phyloP scores from a whole-genome alignment of 1,140 invertebrate species.

The Sycophila sp. region DNA sequence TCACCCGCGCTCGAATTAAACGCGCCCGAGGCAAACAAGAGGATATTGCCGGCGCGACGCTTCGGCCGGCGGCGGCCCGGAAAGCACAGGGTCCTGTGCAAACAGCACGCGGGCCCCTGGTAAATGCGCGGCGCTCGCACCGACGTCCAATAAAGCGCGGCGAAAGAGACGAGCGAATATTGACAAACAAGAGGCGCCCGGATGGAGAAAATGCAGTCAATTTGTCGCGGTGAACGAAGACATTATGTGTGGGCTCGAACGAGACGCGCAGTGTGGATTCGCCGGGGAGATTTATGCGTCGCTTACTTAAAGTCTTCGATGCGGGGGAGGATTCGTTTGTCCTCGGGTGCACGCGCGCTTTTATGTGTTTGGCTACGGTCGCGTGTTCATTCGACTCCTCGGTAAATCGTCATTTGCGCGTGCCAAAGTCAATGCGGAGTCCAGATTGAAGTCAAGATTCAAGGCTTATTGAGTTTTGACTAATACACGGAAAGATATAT shows the following conservation, averaged over 20 bases:
- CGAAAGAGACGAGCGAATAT: background rate
- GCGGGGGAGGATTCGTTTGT: background rate
- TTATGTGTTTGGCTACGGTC: too few species aligned
- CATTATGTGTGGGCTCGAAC: conserved; percentile 38
- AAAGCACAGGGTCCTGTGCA: conserved; percentile 53
- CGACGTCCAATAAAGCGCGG: conserved; percentile 1
- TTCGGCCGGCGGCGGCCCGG: conserved; percentile 43
- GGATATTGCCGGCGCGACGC: conserved; percentile 58
- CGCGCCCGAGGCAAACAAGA: conserved; percentile 50
- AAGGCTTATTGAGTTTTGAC: too few species aligned
- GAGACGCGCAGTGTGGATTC: conserved; percentile 33
- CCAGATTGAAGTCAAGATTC: too few species aligned
- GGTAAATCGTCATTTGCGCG: background rate
- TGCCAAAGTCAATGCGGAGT: too few species aligned
- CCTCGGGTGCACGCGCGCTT: too few species aligned
- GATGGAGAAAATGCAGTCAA: conserved; percentile 32
- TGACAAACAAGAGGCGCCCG: conserved; percentile 20
- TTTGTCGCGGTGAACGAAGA: conserved; percentile 15
- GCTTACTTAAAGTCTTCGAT: background rate
- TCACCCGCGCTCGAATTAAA: conserved; percentile 47
- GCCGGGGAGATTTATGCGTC: conserved; percentile 1
- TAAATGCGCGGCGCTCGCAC: conserved; percentile 43
- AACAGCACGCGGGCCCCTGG: conserved; percentile 62
- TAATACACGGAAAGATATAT: too few species aligned
- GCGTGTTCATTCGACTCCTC: too few species aligned